phyloP scores from a whole-genome alignment of 2,888 invertebrate genomes.

The Stenodera caucasica region DNA sequence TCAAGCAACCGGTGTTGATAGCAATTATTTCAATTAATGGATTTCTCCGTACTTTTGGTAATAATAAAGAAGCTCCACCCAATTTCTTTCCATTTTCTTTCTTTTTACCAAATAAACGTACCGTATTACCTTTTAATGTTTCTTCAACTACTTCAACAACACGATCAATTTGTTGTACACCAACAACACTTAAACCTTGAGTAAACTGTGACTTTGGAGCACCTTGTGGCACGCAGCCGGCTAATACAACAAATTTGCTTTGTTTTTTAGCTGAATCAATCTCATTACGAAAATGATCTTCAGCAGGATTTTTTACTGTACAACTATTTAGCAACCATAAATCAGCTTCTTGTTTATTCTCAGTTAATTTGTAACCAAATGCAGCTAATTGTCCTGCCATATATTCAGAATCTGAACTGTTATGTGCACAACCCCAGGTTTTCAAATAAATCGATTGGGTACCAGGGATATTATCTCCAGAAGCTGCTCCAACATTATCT shows the following conservation, averaged over 20 bases:
- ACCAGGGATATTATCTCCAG: constrained; percentile 61
- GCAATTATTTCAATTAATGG: constrained; percentile 96
- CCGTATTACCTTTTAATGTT: constrained; percentile 79
- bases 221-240: constrained; percentile 97
- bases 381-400: constrained; percentile 94
- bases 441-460: constrained; percentile 83
- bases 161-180: constrained; percentile 97
- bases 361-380: constrained; percentile 83
- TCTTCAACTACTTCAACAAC: constrained; percentile 98
- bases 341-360: constrained; percentile 80
- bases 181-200: constrained; percentile 88
- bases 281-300: constrained; percentile 92
- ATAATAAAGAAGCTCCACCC: constrained; percentile 82
- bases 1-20: constrained; percentile 94
- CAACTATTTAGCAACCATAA: constrained; percentile 97
- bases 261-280: constrained; percentile 72
- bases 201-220: constrained; percentile 73
- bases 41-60: constrained; percentile 95
- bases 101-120: constrained; percentile 69
- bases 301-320: constrained; percentile 97
- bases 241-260: constrained; percentile 88
- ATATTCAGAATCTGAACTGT: constrained; percentile 97
- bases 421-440: constrained; percentile 98
- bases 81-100: constrained; percentile 75
- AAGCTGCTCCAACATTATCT: constrained; percentile 27